These are phyloP conservation scores for Sitodiplosis mosellana DNA, from an alignment of 1,140 invertebrate species.

Conservation along the genomic window DNA sequence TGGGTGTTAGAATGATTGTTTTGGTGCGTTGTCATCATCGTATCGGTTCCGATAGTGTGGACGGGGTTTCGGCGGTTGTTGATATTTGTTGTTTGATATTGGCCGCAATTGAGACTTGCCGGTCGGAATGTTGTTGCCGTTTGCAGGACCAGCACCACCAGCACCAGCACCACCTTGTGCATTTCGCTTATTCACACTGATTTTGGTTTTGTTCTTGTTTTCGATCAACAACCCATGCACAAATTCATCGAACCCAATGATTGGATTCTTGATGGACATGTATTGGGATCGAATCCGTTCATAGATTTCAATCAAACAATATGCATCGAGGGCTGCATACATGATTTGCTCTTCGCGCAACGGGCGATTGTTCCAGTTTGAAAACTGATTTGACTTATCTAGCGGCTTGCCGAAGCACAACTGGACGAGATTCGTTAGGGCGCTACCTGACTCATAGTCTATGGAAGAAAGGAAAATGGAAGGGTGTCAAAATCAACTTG, in stretches of 20 bases:
- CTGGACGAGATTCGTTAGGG: slow-evolving; percentile 44
- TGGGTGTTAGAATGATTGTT: no score
- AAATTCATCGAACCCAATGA: slow-evolving; percentile 33
- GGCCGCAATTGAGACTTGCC: no score
- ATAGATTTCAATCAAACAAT: slow-evolving; percentile 56
- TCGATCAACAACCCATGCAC: slow-evolving; percentile 28
- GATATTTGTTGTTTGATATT: no score
- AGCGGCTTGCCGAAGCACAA: slow-evolving; percentile 48
- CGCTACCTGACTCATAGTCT: neutral
- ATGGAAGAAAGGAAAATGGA: no score
- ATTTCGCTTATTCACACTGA: no score
- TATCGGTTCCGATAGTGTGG: no score
- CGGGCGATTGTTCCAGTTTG: slow-evolving; percentile 66
- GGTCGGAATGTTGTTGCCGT: no score
- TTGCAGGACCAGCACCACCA: no score
- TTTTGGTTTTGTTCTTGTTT: slow-evolving; percentile 12
- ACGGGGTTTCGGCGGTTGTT: no score
- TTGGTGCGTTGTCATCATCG: no score
- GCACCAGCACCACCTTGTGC: no score
- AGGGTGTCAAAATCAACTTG: no score
- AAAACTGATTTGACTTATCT: slow-evolving; percentile 67
- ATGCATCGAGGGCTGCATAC: slow-evolving; percentile 66
- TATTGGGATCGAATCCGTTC: slow-evolving; percentile 27
- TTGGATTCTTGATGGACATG: slow-evolving; percentile 16
- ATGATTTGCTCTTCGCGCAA: slow-evolving; percentile 47